Conservation (phyloP, 2,797 vertebrate genomes). For the Setipinna tenuifilis region DNA sequence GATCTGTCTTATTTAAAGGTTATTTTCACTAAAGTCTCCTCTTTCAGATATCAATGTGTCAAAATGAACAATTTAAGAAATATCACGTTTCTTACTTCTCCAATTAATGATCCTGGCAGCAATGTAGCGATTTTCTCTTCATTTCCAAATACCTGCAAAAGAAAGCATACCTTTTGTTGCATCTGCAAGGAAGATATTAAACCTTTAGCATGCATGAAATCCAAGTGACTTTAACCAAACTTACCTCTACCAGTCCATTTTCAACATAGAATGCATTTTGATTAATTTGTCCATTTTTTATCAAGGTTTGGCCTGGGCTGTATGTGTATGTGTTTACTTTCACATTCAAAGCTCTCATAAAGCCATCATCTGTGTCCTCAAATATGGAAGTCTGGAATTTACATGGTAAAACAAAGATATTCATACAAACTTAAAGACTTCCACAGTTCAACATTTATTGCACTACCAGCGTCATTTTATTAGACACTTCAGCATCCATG, state of each 20-base stretch:
- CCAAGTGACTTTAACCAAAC: not conserved
- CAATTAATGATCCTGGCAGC: conserved; percentile 41
- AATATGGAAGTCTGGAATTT: conserved; percentile 38
- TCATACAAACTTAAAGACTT: not conserved
- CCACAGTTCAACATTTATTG: not conserved
- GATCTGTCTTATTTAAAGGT: too few species aligned
- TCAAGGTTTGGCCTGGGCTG: conserved; percentile 44
- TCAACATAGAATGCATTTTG: conserved; percentile 45
- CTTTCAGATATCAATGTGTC: too few species aligned
- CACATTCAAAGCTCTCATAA: conserved; percentile 38
- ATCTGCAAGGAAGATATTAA: not conserved
- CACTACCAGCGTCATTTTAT: too few species aligned
- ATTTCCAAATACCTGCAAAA: conserved; percentile 38
- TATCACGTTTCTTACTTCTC: conserved; percentile 38
- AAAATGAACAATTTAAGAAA: not conserved
- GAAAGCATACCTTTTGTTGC: not conserved
- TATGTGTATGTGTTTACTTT: conserved; percentile 45
- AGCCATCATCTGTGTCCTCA: conserved; percentile 24
- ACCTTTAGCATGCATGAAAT: not conserved
- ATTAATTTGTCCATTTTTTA: conserved; percentile 40
- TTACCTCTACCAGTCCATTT: conserved; percentile 44
- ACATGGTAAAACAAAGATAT: not conserved
- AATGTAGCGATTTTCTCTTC: conserved; percentile 41
- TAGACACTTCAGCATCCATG: too few species aligned
- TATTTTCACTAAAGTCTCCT: too few species aligned